Percentiles rank a stretch among this genome's conserved stretches.
phyloP scores from a whole-genome alignment of 2,888 invertebrate species.

The Elysia crispata region DNA sequence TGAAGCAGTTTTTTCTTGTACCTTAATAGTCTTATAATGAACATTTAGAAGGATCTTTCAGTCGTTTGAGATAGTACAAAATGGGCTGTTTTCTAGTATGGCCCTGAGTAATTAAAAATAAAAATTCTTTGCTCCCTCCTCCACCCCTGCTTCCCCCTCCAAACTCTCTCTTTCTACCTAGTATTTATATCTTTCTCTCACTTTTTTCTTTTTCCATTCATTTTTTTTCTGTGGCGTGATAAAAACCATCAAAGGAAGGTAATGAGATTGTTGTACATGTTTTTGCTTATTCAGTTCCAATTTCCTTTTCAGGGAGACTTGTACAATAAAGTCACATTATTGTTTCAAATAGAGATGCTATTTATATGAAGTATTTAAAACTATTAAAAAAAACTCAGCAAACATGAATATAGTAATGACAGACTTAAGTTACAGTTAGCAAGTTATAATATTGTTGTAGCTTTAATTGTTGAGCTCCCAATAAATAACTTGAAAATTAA shows the following conservation, averaged over 20 bases:
- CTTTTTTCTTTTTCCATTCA: neutral
- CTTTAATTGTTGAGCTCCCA: too few relatives aligned
- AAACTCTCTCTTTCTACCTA: neutral
- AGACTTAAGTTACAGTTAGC: too few relatives aligned
- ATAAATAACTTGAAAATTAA: too few relatives aligned
- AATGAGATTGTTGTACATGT: too few relatives aligned
- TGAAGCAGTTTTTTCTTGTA: too few relatives aligned
- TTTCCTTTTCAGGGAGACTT: neutral
- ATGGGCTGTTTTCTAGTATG: neutral
- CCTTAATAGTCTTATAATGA: neutral
- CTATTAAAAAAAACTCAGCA: neutral
- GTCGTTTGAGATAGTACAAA: neutral
- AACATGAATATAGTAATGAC: too few relatives aligned
- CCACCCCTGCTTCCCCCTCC: neutral
- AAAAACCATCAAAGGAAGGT: too few relatives aligned
- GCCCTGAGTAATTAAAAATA: neutral
- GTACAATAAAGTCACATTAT: too few relatives aligned
- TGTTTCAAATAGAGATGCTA: too few relatives aligned
- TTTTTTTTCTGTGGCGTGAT: neutral
- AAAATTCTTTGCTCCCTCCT: neutral
- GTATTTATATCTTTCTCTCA: neutral
- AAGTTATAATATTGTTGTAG: too few relatives aligned
- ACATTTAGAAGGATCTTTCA: neutral
- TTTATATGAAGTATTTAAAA: neutral
- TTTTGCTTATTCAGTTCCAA: neutral